phyloP scores from a whole-genome alignment of 1,140 invertebrate genomes.

The Phymorhynchus buccinoides region DNA sequence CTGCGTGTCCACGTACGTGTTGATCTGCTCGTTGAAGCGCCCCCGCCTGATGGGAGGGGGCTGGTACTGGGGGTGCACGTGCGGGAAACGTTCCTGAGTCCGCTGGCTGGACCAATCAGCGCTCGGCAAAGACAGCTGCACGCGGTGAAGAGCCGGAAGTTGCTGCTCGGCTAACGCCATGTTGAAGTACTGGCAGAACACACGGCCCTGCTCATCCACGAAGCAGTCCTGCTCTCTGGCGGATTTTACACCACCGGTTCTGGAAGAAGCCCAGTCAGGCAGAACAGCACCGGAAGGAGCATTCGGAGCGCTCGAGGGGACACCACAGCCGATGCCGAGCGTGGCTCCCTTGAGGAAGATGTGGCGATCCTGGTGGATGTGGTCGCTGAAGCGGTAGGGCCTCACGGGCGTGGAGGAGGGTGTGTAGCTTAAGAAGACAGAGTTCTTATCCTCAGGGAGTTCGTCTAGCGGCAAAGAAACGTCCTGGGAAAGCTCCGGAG shows the following conservation, averaged over 20 bases:
- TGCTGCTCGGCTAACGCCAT: slow-evolving; percentile 13
- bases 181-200: neutral
- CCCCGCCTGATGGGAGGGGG: neutral
- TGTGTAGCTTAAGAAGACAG: neutral
- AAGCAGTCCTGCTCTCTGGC: neutral
- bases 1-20: slow-evolving; percentile 46
- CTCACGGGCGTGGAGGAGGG: slow-evolving; percentile 29
- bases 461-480: neutral
- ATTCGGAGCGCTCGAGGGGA: neutral
- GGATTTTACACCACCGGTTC: neutral
- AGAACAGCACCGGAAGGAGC: neutral
- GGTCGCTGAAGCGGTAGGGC: slow-evolving; percentile 41
- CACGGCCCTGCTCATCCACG: slow-evolving; percentile 11
- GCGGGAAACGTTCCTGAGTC: neutral
- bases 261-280: neutral
- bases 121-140: slow-evolving; percentile 26
- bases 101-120: neutral
- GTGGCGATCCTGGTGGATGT: slow-evolving; percentile 40
- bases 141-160: slow-evolving; percentile 3
- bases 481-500: neutral
- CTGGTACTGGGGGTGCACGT: slow-evolving; percentile 5
- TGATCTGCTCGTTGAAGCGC: slow-evolving; percentile 42
- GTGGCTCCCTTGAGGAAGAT: slow-evolving; percentile 36
- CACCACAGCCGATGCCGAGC: neutral
- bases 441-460: neutral